Base-by-base conservation (phyloP, 2,888 invertebrate species). In the Muscina levida region DNA sequence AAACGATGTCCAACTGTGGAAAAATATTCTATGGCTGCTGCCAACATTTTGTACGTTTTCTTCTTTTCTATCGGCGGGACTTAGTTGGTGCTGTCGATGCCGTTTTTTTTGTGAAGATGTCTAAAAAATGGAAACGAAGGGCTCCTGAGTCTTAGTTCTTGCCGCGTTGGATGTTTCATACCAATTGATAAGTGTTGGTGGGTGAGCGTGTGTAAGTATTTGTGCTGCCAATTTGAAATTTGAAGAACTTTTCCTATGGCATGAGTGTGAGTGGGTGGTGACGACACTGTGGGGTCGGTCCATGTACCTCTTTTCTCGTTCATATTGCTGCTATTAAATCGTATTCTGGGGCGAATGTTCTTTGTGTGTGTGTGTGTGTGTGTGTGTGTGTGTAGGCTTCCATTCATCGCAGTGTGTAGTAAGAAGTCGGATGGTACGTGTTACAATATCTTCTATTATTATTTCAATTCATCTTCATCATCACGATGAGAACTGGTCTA, bases 381-480 rank as follows among this genome's bases (percentile, higher is more conserved):
- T 59, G 22, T 2, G 5, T 42, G 66, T 37, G 31, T 72, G 44
- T 48, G 15, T 6, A 1, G 53, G 13, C 22, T 19, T 26, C 1
- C 22, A 48, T 51, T 31, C 46, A 74, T 70, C 73, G 73, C 57
- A 74, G 66, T 59, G 1, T 66, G 71, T 46, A 77, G 71, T 72
- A 72, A 59, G 31, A 5, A 31, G 19, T 48, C 48, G 5, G 48
- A 48, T 48, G 48, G 24, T 3, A 10, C 56, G 57, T 74, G 66
- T 15, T 53, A 46, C 68, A 68, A 66, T 65, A 71, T 79, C 70
- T 70, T 66, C 46, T 70, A 77, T 68, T 72, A 73, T 73, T 75
- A 68, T 79, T 72, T 75, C 75, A 79, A 79, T 76, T 76, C 75
- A 72, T 79, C 79, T 75, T 79, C 79, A 72, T 79, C 79, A 74